phyloP scores from a whole-genome alignment of 2,797 vertebrate species.

The Phaenicophaeus curvirostris region DNA sequence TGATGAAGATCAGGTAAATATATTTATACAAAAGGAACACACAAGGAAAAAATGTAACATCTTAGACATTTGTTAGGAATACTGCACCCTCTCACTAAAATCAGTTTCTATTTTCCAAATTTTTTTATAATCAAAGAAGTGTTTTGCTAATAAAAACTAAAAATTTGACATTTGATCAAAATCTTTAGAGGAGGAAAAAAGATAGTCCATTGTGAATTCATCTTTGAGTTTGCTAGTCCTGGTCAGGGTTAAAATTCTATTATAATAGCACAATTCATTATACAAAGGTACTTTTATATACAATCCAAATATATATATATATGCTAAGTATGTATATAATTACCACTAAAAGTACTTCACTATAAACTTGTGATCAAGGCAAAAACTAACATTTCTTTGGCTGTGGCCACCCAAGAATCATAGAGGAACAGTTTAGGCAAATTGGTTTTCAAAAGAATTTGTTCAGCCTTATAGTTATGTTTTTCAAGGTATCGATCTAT shows the following conservation, averaged over 20 bases:
- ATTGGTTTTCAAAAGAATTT: not conserved
- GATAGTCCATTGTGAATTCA: not conserved
- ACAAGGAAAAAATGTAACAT: not conserved
- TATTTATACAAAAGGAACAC: not conserved
- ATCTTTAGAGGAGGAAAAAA: not conserved
- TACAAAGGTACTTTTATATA: not conserved
- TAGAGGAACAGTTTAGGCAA: not conserved
- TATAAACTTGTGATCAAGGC: not conserved
- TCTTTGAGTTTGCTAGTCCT: not conserved
- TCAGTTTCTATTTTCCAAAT: not conserved
- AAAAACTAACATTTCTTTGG: not conserved
- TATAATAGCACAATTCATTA: not conserved
- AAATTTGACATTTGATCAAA: not conserved
- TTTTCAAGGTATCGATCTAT: not conserved
- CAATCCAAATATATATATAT: not conserved
- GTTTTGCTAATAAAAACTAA: not conserved
- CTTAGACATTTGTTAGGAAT: not conserved
- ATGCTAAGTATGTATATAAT: not conserved
- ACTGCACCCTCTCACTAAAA: not conserved
- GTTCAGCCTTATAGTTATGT: not conserved
- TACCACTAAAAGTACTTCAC: not conserved
- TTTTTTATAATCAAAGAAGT: not conserved
- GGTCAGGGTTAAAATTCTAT: not conserved
- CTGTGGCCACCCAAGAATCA: not conserved
- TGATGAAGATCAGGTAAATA: not conserved